Evolutionary conservation across 2,113 vertebrate species (phyloP).

Genomic region (Mandrillus leucophaeus): DNA sequence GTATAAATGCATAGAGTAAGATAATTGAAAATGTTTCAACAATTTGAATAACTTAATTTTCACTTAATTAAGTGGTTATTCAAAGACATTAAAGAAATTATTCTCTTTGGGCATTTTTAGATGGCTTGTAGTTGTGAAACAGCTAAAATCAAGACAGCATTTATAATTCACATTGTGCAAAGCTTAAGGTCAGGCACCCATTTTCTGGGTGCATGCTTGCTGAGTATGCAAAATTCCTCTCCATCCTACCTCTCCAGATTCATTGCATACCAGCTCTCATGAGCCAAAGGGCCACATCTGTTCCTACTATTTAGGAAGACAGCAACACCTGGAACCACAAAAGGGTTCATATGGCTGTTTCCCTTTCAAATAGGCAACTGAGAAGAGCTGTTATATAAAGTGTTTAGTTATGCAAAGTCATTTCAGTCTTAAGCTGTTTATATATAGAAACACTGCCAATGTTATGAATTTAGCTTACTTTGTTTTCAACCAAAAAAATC

Average conservation of each 20-base stretch:
- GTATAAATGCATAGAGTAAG: not conserved
- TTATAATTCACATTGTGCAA: not conserved
- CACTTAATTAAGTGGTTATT: not conserved
- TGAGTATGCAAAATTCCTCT: not conserved
- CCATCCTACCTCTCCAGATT: not conserved
- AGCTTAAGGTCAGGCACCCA: conserved; percentile 3
- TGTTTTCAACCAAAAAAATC: conserved; percentile 60
- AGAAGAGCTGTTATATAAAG: conserved; percentile 41
- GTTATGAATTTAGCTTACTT: conserved; percentile 37
- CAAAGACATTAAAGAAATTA: not conserved
- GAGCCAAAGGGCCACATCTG: conserved; percentile 32
- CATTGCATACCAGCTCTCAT: not conserved
- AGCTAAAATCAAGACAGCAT: not conserved
- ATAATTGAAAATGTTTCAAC: conserved; percentile 19
- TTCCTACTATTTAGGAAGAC: conserved; percentile 39
- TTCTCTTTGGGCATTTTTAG: not conserved
- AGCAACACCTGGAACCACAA: conserved; percentile 44
- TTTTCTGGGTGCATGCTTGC: not conserved
- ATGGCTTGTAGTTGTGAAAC: not conserved
- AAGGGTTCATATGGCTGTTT: conserved; percentile 28
- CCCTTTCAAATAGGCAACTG: conserved; percentile 31
- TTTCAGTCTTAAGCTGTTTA: conserved; percentile 48
- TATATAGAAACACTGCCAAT: conserved; percentile 43
- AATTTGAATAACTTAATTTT: not conserved
- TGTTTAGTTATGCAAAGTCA: conserved; percentile 57